phyloP scores from a whole-genome alignment of 2,888 invertebrate genomes.

The Steinernema scapterisci region DNA sequence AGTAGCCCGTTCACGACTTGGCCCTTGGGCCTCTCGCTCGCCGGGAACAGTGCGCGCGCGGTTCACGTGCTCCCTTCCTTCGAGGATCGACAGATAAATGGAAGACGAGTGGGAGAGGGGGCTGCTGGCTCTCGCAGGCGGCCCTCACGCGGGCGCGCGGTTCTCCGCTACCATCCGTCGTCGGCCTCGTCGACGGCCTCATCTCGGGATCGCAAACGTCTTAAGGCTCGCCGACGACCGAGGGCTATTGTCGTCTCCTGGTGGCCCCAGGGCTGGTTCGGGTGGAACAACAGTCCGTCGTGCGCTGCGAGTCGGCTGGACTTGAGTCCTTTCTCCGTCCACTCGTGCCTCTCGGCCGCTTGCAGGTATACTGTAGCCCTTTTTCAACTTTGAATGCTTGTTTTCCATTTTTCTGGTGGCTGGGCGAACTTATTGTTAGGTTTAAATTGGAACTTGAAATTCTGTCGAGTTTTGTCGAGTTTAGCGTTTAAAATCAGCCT shows the following conservation, averaged over 20 bases:
- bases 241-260: slow-evolving; percentile 27
- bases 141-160: slow-evolving; percentile 11
- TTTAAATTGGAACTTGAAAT: too few species aligned
- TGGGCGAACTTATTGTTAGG: too few species aligned
- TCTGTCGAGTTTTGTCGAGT: too few species aligned
- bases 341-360: background rate
- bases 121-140: too few species aligned
- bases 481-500: too few species aligned
- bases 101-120: background rate
- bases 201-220: slow-evolving; percentile 31
- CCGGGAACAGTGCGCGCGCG: background rate
- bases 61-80: background rate
- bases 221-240: slow-evolving; percentile 11
- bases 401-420: background rate
- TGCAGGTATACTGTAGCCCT: background rate
- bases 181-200: slow-evolving; percentile 2
- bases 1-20: background rate
- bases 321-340: background rate
- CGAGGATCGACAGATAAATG: slow-evolving; percentile 11
- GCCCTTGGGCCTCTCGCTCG: background rate
- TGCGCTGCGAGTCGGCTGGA: slow-evolving; percentile 22
- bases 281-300: slow-evolving; percentile 5
- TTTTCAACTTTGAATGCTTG: background rate
- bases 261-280: slow-evolving; percentile 29
- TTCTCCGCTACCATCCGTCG: background rate